Evolutionary conservation across 1,140 invertebrate genomes (phyloP).

Genomic region (Calliopsis andreniformis): DNA sequence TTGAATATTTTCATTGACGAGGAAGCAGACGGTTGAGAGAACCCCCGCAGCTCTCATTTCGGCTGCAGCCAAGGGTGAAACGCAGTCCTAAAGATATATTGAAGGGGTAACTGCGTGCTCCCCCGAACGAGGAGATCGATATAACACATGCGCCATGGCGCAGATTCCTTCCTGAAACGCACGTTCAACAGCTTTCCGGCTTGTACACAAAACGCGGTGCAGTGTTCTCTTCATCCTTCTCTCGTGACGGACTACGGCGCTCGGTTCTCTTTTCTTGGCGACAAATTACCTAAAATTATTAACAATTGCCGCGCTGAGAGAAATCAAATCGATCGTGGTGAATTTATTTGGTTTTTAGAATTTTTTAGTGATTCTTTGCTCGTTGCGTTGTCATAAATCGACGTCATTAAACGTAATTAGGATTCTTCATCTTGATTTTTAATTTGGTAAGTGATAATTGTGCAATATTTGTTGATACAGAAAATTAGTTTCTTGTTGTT

Average conservation of each 20-base stretch:
- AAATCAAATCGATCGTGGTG: not conserved
- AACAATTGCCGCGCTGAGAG: too few relatives aligned
- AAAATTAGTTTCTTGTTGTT: too few relatives aligned
- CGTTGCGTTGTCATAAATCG: not conserved
- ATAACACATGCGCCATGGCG: slow-evolving; percentile 73
- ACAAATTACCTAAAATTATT: not conserved
- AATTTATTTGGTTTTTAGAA: not conserved
- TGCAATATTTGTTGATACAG: too few relatives aligned
- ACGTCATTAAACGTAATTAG: not conserved
- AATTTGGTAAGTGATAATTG: slow-evolving; percentile 1
- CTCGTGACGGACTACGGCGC: not conserved
- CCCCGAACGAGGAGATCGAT: slow-evolving; percentile 66
- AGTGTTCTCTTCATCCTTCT: not conserved
- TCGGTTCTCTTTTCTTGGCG: not conserved
- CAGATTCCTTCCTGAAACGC: slow-evolving; percentile 36
- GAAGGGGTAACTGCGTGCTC: slow-evolving; percentile 53
- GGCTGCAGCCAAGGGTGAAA: slow-evolving; percentile 45
- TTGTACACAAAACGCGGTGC: slow-evolving; percentile 26
- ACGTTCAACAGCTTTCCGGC: slow-evolving; percentile 49
- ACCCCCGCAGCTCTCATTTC: slow-evolving; percentile 28
- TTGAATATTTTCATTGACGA: not conserved
- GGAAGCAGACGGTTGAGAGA: not conserved
- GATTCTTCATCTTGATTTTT: not conserved
- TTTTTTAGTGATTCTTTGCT: not conserved
- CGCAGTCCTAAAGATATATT: slow-evolving; percentile 52